Conservation (phyloP, 1,140 invertebrate genomes). For the Kradibia gibbosae region DNA sequence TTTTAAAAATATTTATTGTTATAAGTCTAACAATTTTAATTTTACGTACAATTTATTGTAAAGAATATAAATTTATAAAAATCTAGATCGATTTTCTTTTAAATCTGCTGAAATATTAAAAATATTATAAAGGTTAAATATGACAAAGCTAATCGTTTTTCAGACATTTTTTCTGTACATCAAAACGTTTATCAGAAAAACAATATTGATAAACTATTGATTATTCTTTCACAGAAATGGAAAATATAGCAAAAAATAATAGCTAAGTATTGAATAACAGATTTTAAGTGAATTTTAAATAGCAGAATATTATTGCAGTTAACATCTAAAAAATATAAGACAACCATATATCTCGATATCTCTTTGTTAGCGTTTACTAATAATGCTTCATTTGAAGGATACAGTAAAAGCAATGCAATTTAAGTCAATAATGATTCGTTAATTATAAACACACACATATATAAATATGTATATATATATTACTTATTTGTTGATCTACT, state of each 20-base stretch:
- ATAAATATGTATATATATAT: background rate
- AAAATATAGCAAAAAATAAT: background rate
- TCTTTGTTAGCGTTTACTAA: background rate
- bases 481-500: background rate
- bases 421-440: background rate
- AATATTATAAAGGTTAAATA: background rate
- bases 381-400: background rate
- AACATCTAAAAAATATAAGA: too few species aligned
- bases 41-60: too few species aligned
- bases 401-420: background rate
- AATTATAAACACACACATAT: background rate
- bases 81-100: too few species aligned
- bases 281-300: background rate
- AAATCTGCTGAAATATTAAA: too few species aligned
- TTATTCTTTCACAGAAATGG: background rate
- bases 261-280: background rate
- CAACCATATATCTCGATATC: too few species aligned
- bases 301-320: too few species aligned
- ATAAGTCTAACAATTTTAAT: too few species aligned
- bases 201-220: background rate
- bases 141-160: background rate
- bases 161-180: background rate
- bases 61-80: too few species aligned
- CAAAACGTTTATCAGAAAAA: background rate
- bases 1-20: too few species aligned